A percentile compares a stretch with the other conserved stretches of the same genome.
Evolutionary conservation across 2,797 vertebrate species (phyloP).

Genomic region (Anas bahamensis): DNA sequence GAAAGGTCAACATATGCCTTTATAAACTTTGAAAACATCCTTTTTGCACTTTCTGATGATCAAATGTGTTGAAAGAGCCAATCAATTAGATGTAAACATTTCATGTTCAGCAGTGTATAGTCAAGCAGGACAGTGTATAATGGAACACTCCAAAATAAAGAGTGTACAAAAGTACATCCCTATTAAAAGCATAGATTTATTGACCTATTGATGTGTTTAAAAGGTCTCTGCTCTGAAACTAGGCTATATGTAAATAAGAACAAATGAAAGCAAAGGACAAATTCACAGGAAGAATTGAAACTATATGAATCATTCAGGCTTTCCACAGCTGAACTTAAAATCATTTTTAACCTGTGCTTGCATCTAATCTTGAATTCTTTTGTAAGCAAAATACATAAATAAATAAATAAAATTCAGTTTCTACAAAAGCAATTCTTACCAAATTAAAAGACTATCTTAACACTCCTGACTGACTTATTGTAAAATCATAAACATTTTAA

Average conservation of each 20-base stretch:
- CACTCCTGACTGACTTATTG: not conserved
- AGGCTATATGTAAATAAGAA: constrained; percentile 76
- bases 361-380: not conserved
- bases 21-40: constrained; percentile 37
- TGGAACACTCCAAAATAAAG: constrained; percentile 57
- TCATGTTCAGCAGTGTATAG: constrained; percentile 60
- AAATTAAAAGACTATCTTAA: not conserved
- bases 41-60: constrained; percentile 58
- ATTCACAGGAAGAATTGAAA: constrained; percentile 33
- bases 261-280: constrained; percentile 67
- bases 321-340: not conserved
- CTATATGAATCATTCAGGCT: not conserved
- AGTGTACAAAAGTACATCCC: constrained; percentile 63
- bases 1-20: constrained; percentile 7
- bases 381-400: not conserved
- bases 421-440: not conserved
- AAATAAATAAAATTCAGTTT: not conserved
- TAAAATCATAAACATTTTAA: not conserved
- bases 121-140: constrained; percentile 49
- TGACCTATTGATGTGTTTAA: constrained; percentile 70
- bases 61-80: constrained; percentile 44
- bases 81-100: constrained; percentile 65
- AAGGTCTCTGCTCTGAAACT: constrained; percentile 73
- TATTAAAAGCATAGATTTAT: constrained; percentile 78
- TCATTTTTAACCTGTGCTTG: constrained; percentile 18